These are phyloP conservation scores for Chaetophractus vellerosus DNA, from an alignment of 2,797 vertebrate species.

Conservation along the genomic window DNA sequence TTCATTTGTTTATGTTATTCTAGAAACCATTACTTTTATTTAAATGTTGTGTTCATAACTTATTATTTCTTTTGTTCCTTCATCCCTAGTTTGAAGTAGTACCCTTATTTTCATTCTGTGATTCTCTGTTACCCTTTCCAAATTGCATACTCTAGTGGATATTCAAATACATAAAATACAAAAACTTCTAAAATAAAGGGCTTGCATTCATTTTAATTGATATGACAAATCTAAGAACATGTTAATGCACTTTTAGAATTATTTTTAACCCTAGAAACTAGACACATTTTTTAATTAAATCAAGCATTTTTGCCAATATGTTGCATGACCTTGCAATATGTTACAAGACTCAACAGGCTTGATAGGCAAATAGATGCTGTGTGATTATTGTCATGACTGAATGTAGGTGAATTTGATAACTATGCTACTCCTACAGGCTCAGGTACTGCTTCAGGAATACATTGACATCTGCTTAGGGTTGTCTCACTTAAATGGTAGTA, in stretches of 20 bases:
- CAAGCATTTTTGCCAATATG: background rate
- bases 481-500: background rate
- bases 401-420: background rate
- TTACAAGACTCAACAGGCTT: too few relatives aligned
- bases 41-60: background rate
- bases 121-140: background rate
- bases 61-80: background rate
- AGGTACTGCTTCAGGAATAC: background rate
- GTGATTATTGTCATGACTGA: background rate
- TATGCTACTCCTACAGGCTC: background rate
- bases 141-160: background rate
- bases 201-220: background rate
- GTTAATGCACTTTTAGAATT: background rate
- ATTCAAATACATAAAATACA: background rate
- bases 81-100: background rate
- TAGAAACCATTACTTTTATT: background rate
- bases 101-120: background rate
- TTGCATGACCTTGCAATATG: background rate
- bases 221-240: background rate
- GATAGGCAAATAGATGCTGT: background rate
- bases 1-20: background rate
- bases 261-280: background rate
- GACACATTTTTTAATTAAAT: background rate
- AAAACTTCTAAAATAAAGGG: background rate
- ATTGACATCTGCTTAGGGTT: background rate